phyloP scores from a whole-genome alignment of 2,888 invertebrate genomes.

The Calephelis perditalis region DNA sequence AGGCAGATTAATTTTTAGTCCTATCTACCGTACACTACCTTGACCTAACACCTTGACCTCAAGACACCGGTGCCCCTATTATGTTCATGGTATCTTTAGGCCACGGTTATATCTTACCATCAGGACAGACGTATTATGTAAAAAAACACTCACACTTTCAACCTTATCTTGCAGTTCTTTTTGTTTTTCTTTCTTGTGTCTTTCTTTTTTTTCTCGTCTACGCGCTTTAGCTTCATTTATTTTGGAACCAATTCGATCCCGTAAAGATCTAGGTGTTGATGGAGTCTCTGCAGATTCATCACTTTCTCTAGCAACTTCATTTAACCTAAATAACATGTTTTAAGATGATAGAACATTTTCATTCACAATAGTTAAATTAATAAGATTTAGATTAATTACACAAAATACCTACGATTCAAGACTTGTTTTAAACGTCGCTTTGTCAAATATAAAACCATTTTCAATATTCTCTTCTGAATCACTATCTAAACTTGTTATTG shows the following conservation, averaged over 20 bases:
- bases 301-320: slow-evolving; percentile 44
- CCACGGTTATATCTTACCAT: too few species aligned
- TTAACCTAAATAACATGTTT: slow-evolving; percentile 39
- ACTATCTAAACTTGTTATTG: slow-evolving; percentile 34
- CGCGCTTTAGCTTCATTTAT: slow-evolving; percentile 47
- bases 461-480: slow-evolving; percentile 33
- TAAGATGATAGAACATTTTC: slow-evolving; percentile 4
- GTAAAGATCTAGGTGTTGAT: slow-evolving; percentile 45
- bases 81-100: too few species aligned
- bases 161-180: slow-evolving; percentile 47
- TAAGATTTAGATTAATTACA: neutral
- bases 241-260: slow-evolving; percentile 51
- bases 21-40: too few species aligned
- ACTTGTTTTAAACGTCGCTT: slow-evolving; percentile 42
- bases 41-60: too few species aligned
- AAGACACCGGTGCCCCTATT: too few species aligned
- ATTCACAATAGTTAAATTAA: slow-evolving; percentile 5
- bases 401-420: slow-evolving; percentile 60
- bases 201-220: slow-evolving; percentile 40
- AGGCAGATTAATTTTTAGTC: too few species aligned
- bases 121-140: too few species aligned
- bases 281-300: slow-evolving; percentile 40
- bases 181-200: slow-evolving; percentile 39
- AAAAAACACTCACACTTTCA: slow-evolving; percentile 43
- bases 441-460: slow-evolving; percentile 38